Evolutionary conservation across 2,888 invertebrate genomes (phyloP).

Genomic region (Plutella xylostella): DNA sequence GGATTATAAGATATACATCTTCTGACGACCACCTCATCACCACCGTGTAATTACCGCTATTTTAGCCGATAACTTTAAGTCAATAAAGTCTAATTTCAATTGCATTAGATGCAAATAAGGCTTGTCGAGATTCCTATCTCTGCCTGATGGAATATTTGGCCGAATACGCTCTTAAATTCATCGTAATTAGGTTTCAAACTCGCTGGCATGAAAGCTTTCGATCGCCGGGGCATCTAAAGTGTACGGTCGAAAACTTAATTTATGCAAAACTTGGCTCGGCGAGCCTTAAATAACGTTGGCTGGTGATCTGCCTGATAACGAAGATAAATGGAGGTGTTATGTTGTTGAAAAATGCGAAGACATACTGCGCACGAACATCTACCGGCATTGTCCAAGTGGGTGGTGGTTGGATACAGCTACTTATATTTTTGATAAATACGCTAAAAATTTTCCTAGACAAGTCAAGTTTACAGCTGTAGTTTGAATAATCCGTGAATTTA

Average conservation of each 20-base stretch:
- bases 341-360: slow-evolving; percentile 6
- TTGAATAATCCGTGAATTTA: too few species aligned
- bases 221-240: slow-evolving; percentile 55
- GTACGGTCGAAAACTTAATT: slow-evolving; percentile 67
- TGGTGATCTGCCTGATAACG: slow-evolving; percentile 54
- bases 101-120: too few species aligned
- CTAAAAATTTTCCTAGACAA: too few species aligned
- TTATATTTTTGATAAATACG: too few species aligned
- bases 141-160: too few species aligned
- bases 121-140: too few species aligned
- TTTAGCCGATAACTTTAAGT: not conserved
- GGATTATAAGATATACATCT: slow-evolving; percentile 50
- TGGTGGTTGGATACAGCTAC: not conserved
- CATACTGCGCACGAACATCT: not conserved
- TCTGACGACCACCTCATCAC: slow-evolving; percentile 21
- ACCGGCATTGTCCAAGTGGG: not conserved
- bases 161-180: slow-evolving; percentile 26
- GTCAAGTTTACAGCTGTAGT: too few species aligned
- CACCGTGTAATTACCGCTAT: slow-evolving; percentile 38
- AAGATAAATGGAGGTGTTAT: slow-evolving; percentile 44
- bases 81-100: not conserved
- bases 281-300: slow-evolving; percentile 55
- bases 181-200: slow-evolving; percentile 23
- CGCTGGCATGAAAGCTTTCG: slow-evolving; percentile 10
- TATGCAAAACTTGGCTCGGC: slow-evolving; percentile 60